Percentiles rank a stretch among this genome's conserved stretches.
Conservation (phyloP, 2,797 vertebrate genomes). For the Etheostoma nigrum region DNA sequence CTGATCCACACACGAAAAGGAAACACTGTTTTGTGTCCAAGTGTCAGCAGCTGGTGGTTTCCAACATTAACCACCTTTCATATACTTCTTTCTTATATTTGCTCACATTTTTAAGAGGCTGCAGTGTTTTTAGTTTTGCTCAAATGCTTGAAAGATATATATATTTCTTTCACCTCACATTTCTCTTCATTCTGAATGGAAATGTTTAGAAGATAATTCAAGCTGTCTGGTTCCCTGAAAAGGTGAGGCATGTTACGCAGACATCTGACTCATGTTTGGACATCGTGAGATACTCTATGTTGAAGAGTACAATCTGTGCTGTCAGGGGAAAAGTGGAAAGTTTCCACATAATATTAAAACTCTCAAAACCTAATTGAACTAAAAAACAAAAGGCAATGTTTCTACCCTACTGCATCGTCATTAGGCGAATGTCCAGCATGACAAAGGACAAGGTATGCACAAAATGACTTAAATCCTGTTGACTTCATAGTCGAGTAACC, state of each 20-base stretch:
- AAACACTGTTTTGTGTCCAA: constrained; percentile 1
- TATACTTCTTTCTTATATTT: background rate
- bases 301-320: background rate
- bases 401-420: background rate
- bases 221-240: background rate
- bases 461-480: background rate
- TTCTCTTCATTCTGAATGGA: background rate
- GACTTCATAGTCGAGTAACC: background rate
- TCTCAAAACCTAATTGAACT: background rate
- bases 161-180: background rate
- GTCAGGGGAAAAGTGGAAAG: background rate
- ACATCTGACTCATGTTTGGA: background rate
- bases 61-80: background rate
- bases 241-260: background rate
- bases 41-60: constrained; percentile 1
- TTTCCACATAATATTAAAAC: background rate
- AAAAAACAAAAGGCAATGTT: background rate
- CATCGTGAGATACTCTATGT: background rate
- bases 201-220: background rate
- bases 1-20: constrained; percentile 19
- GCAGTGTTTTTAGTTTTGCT: background rate
- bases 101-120: background rate
- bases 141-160: background rate
- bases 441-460: background rate
- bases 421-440: background rate